Evolutionary conservation across 2,113 vertebrate species (phyloP), one percentile per base, ranked within the genome.

Genomic region (Hippocampus barbouri): DNA sequence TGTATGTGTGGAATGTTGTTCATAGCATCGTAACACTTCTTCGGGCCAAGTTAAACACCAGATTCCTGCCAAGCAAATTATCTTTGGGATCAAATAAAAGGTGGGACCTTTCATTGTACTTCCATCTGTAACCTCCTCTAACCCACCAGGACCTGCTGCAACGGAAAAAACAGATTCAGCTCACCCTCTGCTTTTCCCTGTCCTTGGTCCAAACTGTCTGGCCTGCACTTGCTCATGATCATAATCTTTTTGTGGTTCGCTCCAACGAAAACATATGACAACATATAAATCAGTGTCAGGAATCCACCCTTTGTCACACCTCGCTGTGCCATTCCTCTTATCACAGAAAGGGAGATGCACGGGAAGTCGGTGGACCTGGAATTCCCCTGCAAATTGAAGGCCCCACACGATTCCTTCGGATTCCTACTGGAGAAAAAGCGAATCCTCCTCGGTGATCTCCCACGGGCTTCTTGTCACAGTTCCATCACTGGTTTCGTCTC

Each of bases 241-340:
- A 45, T 70, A 54, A 67, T 70, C 79, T 72, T 79, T 88, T 79
- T 74, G 60, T 89, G 75, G 66, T 72, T 53, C 38, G 30, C 21
- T 89, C 91, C 91, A 92, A 91, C 87, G 79, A 89, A 91, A 93
- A 93, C 88, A 92, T 38, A 38, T 59, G 5, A 77, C 68, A 79
- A 47, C 73, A 74, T 82, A 85, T 88, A 85, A 83, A 90, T 87
- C 88, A 85, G 70, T 77, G 70, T 79, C 78, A 74, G 79, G 88
- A 88, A 86, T 90, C 79, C 86, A 90, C 83, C 84, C 76, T 73
- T 70, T 77, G 85, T 78, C 79, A 72, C 68, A 41, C 78, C 72
- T 85, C 43, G 20, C 69, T 78, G 78, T 89, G 71, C 51, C 56
- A 63, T 71, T 66, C 75, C 71, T 77, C 78, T 74, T 73, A 61